Conservation (phyloP, 1,140 invertebrate genomes). For the Drosophila littoralis region DNA sequence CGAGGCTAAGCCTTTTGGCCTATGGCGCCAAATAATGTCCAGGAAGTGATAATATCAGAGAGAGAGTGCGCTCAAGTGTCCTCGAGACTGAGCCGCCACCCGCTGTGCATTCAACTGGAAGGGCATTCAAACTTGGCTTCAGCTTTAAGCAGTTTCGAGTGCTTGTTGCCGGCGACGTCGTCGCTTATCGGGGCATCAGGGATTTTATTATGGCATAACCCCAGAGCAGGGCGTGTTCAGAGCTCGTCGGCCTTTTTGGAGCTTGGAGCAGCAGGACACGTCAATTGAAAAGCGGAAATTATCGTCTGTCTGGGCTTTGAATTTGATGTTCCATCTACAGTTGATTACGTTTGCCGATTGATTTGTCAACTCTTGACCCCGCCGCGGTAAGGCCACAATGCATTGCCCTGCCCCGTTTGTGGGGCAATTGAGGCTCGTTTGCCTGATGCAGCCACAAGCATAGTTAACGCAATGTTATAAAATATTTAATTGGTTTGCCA, state of each 20-base stretch:
- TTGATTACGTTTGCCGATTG: constrained; percentile 75
- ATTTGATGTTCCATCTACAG: constrained; percentile 57
- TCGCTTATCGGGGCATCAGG: constrained; percentile 61
- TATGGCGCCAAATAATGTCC: constrained; percentile 78
- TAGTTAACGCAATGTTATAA: constrained; percentile 66
- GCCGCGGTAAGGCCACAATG: constrained; percentile 2
- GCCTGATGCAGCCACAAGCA: constrained; percentile 51
- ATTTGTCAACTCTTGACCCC: constrained; percentile 66
- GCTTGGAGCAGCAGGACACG: constrained; percentile 10
- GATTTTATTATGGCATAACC: constrained; percentile 70
- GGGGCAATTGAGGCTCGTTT: background rate
- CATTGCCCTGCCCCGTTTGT: background rate
- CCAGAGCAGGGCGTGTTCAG: background rate
- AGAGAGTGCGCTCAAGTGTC: constrained; percentile 44
- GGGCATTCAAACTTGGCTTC: constrained; percentile 39
- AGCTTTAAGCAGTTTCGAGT: constrained; percentile 53
- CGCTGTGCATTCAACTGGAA: constrained; percentile 76
- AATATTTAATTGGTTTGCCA: constrained; percentile 77
- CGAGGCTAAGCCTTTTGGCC: constrained; percentile 74
- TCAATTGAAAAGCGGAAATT: constrained; percentile 76
- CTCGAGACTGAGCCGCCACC: constrained; percentile 39
- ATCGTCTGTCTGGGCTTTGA: constrained; percentile 72
- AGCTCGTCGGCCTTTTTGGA: background rate
- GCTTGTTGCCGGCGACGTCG: constrained; percentile 35
- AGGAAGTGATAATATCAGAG: constrained; percentile 77